A percentile compares a stretch with the other conserved stretches of the same genome.
These are phyloP conservation scores for Thymelicus acteon DNA, from an alignment of 2,888 invertebrate species.

Conservation along the genomic window DNA sequence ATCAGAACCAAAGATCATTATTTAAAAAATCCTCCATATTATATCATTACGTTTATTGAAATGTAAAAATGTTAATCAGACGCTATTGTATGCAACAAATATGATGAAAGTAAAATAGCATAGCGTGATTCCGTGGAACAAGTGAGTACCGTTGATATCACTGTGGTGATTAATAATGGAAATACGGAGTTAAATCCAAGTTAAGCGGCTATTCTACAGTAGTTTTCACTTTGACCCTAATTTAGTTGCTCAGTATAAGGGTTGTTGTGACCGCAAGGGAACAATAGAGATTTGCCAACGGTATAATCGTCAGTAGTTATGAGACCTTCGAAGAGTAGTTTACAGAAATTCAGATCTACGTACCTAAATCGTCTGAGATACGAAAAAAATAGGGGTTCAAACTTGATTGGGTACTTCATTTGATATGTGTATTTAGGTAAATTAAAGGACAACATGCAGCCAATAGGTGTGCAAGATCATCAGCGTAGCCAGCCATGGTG, in stretches of 20 bases:
- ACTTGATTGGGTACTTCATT: too few species aligned
- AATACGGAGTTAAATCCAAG: slow-evolving; percentile 44
- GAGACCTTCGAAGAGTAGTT: slow-evolving; percentile 16
- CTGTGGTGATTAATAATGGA: slow-evolving; percentile 47
- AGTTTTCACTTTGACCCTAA: slow-evolving; percentile 45
- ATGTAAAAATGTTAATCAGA: not conserved
- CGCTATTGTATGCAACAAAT: slow-evolving; percentile 14
- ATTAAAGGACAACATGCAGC: too few species aligned
- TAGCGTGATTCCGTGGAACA: slow-evolving; percentile 31
- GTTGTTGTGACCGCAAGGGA: slow-evolving; percentile 37
- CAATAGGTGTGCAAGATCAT: too few species aligned
- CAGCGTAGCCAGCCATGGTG: too few species aligned
- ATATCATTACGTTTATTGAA: not conserved
- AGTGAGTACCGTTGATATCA: slow-evolving; percentile 30
- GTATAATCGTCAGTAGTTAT: slow-evolving; percentile 29
- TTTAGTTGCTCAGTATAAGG: slow-evolving; percentile 36
- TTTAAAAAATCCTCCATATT: not conserved
- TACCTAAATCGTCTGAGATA: not conserved
- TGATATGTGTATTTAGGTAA: too few species aligned
- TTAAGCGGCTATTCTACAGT: slow-evolving; percentile 43
- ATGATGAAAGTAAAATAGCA: slow-evolving; percentile 32
- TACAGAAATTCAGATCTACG: slow-evolving; percentile 1
- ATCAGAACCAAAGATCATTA: too few species aligned
- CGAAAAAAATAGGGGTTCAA: not conserved
- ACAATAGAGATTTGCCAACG: slow-evolving; percentile 36